A percentile compares a stretch with the other conserved stretches of the same genome.
phyloP scores from a whole-genome alignment of 92 coral and sea anemone species.

The Montipora capitata region DNA sequence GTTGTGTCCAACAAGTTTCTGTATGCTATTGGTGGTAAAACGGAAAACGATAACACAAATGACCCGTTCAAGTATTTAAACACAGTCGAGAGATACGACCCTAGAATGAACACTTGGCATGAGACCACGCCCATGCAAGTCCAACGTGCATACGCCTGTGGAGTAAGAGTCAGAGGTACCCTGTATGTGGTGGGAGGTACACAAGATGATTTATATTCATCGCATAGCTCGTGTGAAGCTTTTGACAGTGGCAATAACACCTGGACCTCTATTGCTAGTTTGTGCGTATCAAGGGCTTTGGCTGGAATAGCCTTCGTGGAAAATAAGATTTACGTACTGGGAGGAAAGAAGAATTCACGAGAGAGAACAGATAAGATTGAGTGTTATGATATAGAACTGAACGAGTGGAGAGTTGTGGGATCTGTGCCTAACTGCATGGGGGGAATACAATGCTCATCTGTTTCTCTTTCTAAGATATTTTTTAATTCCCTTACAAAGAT shows the following conservation, averaged over 20 bases:
- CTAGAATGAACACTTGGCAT: conserved; percentile 83
- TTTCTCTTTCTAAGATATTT: conserved; percentile 76
- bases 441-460: conserved; percentile 93
- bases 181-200: conserved; percentile 93
- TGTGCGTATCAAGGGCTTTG: conserved; percentile 90
- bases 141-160: conserved; percentile 94
- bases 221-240: conserved; percentile 93
- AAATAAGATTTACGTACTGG: conserved; percentile 87
- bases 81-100: conserved; percentile 86
- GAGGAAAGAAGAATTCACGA: conserved; percentile 95
- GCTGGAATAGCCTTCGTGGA: conserved; percentile 90
- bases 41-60: conserved; percentile 81
- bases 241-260: conserved; percentile 74
- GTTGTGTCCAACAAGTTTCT: conserved; percentile 85
- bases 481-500: conserved; percentile 82
- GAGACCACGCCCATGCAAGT: conserved; percentile 84
- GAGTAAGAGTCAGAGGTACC: conserved; percentile 75
- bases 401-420: conserved; percentile 91
- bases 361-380: conserved; percentile 94
- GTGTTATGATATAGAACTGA: conserved; percentile 84
- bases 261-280: conserved; percentile 86
- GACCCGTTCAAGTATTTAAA: conserved; percentile 84
- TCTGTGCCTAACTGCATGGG: conserved; percentile 97
- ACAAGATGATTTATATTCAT: conserved; percentile 88
- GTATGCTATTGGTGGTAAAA: conserved; percentile 98